A percentile compares a stretch with the other conserved stretches of the same genome.
These are phyloP conservation scores for Cryptoprocta ferox DNA, from an alignment of 2,797 vertebrate genomes.

Conservation along the genomic window DNA sequence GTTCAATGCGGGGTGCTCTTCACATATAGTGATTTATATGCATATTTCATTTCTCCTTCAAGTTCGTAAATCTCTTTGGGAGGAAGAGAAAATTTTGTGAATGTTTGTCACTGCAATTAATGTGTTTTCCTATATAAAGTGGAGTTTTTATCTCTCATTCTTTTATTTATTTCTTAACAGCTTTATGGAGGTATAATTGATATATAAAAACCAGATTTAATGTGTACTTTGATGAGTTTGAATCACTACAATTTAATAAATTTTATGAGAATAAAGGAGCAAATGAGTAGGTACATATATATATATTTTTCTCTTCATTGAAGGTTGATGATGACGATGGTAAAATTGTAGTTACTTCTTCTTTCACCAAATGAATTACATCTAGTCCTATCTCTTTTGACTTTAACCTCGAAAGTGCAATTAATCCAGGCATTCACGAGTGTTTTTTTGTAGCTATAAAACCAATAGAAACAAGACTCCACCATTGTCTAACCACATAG, in stretches of 20 bases:
- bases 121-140: neutral
- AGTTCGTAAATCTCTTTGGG: neutral
- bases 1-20: neutral
- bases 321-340: neutral
- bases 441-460: neutral
- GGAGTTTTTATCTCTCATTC: neutral
- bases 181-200: neutral
- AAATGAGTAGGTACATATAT: neutral
- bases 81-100: neutral
- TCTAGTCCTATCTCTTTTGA: too few relatives aligned
- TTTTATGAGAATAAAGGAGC: neutral
- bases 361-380: neutral
- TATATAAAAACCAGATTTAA: neutral
- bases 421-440: neutral
- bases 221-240: neutral
- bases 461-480: neutral
- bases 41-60: neutral
- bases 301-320: neutral
- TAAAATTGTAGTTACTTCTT: neutral
- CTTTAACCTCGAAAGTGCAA: neutral
- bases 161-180: neutral
- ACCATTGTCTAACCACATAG: neutral
- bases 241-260: neutral
- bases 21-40: neutral
- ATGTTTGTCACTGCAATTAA: neutral